phyloP scores from a whole-genome alignment of 2,888 invertebrate genomes.

The Oxytorus armatus region DNA sequence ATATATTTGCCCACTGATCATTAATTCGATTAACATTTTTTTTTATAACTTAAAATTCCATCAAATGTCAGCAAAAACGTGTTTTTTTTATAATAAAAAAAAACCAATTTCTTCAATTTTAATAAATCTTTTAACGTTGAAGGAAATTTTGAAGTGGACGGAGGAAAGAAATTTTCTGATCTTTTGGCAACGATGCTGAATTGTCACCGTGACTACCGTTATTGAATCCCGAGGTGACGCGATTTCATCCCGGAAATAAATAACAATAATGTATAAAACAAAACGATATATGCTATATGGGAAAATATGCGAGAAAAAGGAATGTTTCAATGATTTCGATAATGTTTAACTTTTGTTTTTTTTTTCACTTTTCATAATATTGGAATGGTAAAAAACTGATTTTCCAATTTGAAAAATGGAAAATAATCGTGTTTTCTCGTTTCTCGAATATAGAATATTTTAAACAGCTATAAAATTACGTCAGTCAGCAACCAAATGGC shows the following conservation, averaged over 20 bases:
- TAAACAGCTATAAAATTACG: conserved; percentile 44
- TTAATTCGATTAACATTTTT: no score
- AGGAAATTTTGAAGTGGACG: conserved; percentile 27
- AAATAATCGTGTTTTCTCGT: not conserved
- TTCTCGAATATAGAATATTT: not conserved
- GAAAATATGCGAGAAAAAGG: no score
- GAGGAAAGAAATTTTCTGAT: conserved; percentile 12
- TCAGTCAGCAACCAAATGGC: conserved; percentile 8
- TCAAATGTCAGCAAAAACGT: no score
- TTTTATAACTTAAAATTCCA: no score
- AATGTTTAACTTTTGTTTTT: not conserved
- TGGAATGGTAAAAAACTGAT: not conserved
- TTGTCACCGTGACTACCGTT: conserved; percentile 4
- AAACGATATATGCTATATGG: no score
- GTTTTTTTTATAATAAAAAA: no score
- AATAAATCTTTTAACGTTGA: no score
- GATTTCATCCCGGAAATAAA: conserved; percentile 26
- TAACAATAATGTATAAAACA: no score
- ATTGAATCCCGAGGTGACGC: conserved; percentile 25
- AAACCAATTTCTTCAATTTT: no score
- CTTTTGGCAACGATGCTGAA: conserved; percentile 39
- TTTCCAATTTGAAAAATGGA: not conserved
- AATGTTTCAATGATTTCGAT: not conserved
- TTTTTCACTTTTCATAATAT: not conserved
- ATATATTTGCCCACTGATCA: no score